Conservation (phyloP, 2,797 vertebrate genomes). For the Eulemur mongoz region DNA sequence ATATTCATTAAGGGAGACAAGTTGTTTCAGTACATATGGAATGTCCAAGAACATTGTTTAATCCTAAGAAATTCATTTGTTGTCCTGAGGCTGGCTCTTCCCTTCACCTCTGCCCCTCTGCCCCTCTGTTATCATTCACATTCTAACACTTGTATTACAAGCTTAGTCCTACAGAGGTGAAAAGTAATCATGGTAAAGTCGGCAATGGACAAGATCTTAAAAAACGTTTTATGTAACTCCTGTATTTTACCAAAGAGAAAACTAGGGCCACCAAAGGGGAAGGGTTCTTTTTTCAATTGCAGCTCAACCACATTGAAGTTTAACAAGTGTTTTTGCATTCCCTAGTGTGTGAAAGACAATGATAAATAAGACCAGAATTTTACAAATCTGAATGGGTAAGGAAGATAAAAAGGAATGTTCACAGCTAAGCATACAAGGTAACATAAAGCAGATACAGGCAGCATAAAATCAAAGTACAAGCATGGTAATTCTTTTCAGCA, state of each 20-base stretch:
- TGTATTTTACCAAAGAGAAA: neutral
- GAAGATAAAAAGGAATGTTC: neutral
- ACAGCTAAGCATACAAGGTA: neutral
- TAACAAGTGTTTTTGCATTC: neutral
- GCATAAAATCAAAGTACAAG: neutral
- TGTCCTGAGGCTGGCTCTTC: neutral
- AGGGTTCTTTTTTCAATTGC: neutral
- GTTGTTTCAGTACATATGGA: conserved; percentile 59
- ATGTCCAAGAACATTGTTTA: conserved; percentile 30
- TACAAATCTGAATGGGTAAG: neutral
- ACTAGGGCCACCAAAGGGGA: neutral
- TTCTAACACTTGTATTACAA: neutral
- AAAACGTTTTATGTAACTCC: neutral
- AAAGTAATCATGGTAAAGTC: neutral
- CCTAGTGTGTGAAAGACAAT: neutral
- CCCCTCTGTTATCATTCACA: neutral
- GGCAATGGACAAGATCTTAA: neutral
- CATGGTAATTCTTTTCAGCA: neutral
- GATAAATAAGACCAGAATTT: neutral
- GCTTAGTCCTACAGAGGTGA: neutral
- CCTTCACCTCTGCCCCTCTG: neutral
- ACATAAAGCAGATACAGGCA: neutral
- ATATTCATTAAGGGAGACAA: conserved; percentile 54
- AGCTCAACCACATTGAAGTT: neutral
- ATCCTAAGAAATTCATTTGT: neutral